Base-by-base conservation (phyloP, 1,140 invertebrate genomes). In the Apis cerana region DNA sequence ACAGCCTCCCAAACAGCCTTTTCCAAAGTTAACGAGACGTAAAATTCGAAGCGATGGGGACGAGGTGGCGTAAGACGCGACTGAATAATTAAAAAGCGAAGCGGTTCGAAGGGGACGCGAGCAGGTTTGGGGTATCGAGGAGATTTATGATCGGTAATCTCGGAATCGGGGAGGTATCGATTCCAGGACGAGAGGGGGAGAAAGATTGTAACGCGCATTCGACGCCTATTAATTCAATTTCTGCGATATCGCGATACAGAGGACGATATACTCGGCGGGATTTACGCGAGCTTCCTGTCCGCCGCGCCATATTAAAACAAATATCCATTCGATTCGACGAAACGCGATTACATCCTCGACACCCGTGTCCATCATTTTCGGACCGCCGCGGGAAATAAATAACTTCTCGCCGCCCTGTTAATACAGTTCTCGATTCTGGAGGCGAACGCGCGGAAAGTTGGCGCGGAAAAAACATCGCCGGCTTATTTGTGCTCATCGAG, bases 161-260 rank as follows among this genome's bases (percentile, higher is more conserved):
- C 3, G 33, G 33, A 33, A 27, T 27, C 1, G 13, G 4, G 56
- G 48, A 13, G 19, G 13, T 61, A 59, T 74, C 48, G 56, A 79
- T 71, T 43, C 17, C 19, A 33, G 23, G 76, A 62, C 13, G n/a
- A 76, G 21, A 33, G 21, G 21, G n/a, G 67, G 21, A 33, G 21
- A 21, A n/a, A n/a, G 61, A 11, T 58, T 50, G 33, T 68, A 43
- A 68, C 75, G 43, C 52, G 15, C 72, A 19, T 68, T 23, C 64
- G 21, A 48, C 33, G 56, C 13, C 56, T 72, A 80, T 80, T 80
- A 80, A 80, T 80, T 80, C 58, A 72, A 80, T 80, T 74, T 72
- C 68, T 54, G 58, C 52, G 33, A n/a, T 71, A 62, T 71, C 67
- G 48, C 48, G 23, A 61, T 50, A 43, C 33, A 2, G 33, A 69